These are phyloP conservation scores for Malurus alboscapulatus DNA, from an alignment of 2,113 vertebrate genomes.

Conservation along the genomic window DNA sequence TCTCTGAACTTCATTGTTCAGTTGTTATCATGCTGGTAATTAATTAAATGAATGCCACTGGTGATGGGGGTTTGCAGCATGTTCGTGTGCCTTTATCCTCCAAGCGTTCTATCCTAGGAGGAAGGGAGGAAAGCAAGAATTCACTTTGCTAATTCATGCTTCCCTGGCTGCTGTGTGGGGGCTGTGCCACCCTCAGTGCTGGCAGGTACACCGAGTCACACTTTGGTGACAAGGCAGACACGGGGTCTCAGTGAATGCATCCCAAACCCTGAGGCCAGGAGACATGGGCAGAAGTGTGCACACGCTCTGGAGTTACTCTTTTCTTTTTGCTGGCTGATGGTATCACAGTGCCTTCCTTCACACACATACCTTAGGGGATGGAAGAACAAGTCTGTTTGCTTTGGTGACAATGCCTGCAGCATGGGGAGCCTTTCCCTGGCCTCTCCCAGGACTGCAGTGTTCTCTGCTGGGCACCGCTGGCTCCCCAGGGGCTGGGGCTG, in stretches of 20 bases:
- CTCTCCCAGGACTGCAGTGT: not conserved
- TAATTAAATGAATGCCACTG: not conserved
- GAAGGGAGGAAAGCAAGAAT: not conserved
- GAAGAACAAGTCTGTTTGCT: slow-evolving; percentile 35
- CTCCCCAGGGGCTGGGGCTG: not conserved
- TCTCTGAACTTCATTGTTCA: not conserved
- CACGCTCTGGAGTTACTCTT: not conserved
- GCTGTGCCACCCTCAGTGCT: not conserved
- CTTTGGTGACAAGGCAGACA: not conserved
- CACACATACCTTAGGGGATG: not conserved
- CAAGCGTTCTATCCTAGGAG: not conserved
- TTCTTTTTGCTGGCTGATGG: not conserved
- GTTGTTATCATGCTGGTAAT: not conserved
- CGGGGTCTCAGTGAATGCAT: not conserved
- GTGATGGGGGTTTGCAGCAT: not conserved
- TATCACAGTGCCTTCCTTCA: not conserved
- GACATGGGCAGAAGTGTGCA: not conserved
- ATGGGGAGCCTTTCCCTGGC: not conserved
- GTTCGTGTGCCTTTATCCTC: not conserved
- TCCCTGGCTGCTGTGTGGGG: not conserved
- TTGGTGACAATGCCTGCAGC: not conserved
- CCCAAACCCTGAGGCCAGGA: not conserved
- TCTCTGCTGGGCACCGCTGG: not conserved
- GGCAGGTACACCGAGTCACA: not conserved
- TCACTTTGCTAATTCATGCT: not conserved